Base-by-base conservation (phyloP, 2,113 vertebrate species). In the Sylvietta virens region DNA sequence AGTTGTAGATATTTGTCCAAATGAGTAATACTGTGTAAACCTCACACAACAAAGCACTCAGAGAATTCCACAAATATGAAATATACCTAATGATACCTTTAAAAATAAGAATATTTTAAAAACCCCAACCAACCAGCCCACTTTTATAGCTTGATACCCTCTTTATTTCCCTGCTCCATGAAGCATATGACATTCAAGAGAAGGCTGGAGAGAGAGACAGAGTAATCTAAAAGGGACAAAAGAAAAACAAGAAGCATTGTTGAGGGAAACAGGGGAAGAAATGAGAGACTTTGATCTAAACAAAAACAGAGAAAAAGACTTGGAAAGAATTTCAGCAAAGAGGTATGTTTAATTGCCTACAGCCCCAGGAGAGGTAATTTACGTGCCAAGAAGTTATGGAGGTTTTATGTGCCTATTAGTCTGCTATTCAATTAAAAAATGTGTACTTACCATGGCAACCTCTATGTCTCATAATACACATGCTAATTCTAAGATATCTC, bases 321-420 rank as follows among this genome's bases (percentile, higher is more conserved):
- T 53, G 74, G 84, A 95, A 94, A 95, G 83, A 90, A 89, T 96
- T 95, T 97, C 78, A 95, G 80, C 94, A 94, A 70, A 97, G 73
- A 79, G 70, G 65, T 92, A 94, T 92, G n/a, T 96, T 97, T 97
- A 97, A 97, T 97, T 96, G 90, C 86, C 72, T 92, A 84, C 33
- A 86, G 90, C 89, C 96, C 89, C 95, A 91, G 92, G 95, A 97
- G 95, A 98, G 54, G 82, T 86, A 97, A 97, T 97, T 97, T 97
- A 96, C 83, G 74, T 96, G 90, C 72, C 97, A 98, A 97, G 48
- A 97, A 96, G 71, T 97, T 96, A 95, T 93, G 84, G 92, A 94
- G 89, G 76, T 96, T 98, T 98, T 98, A 98, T 97, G 91, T 97
- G 94, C 95, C 96, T 96, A 97, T 97, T 98, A 98, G 93, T 96